These are phyloP conservation scores for Prionailurus viverrinus DNA, from an alignment of 2,113 vertebrate genomes.

Conservation along the genomic window DNA sequence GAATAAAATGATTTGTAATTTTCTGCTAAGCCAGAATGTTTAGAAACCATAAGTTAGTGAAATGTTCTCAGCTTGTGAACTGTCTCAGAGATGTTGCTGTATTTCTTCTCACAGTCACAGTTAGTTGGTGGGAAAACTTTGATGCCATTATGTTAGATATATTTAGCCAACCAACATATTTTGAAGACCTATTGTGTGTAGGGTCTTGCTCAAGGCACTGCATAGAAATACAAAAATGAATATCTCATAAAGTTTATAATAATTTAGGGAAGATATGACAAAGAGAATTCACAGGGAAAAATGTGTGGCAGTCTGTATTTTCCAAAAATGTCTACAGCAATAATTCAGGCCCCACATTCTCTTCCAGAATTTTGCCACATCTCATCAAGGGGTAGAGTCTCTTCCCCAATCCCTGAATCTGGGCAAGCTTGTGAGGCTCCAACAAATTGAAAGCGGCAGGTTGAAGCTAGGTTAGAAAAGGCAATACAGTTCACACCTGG, in stretches of 20 bases:
- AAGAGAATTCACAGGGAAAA: neutral
- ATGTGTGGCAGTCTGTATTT: neutral
- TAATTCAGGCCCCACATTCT: neutral
- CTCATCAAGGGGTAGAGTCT: neutral
- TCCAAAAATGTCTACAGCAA: neutral
- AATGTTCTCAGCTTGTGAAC: neutral
- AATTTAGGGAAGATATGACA: neutral
- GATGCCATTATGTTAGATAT: neutral
- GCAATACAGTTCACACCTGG: neutral
- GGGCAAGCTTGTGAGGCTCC: neutral
- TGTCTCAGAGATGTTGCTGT: neutral
- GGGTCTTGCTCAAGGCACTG: neutral
- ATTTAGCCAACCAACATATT: neutral
- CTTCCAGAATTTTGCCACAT: neutral
- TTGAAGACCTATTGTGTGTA: neutral
- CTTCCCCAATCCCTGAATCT: neutral
- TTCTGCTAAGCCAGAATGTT: conserved; percentile 47
- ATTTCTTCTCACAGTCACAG: conserved; percentile 30
- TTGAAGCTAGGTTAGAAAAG: conserved; percentile 16
- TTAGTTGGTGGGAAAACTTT: neutral
- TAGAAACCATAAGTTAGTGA: conserved; percentile 7
- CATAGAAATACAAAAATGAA: neutral
- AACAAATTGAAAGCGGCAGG: neutral
- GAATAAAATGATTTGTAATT: conserved; percentile 40
- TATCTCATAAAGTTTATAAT: neutral